These are phyloP conservation scores for Nomada flava DNA, from an alignment of 2,888 invertebrate species.

Conservation along the genomic window DNA sequence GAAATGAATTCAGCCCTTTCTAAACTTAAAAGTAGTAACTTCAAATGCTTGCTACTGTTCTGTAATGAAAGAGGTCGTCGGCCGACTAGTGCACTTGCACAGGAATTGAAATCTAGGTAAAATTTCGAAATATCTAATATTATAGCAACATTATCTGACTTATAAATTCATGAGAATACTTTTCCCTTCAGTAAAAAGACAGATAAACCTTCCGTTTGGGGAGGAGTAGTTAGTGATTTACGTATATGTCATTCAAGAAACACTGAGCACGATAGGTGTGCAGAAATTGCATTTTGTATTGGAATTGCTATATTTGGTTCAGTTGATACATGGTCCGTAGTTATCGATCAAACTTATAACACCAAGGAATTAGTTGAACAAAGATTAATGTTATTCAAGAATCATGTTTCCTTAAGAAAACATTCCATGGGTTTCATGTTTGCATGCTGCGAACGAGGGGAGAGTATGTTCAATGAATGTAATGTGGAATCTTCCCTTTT, in stretches of 20 bases:
- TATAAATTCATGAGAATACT: neutral
- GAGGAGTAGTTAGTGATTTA: slow-evolving; percentile 73
- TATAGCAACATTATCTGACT: neutral
- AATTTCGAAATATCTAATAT: neutral
- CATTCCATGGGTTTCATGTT: slow-evolving; percentile 80
- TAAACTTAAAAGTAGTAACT: slow-evolving; percentile 49
- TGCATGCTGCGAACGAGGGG: slow-evolving; percentile 77
- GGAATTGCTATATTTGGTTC: slow-evolving; percentile 74
- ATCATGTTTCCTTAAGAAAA: slow-evolving; percentile 74
- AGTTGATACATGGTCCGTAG: slow-evolving; percentile 78
- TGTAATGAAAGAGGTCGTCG: slow-evolving; percentile 42
- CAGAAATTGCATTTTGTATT: slow-evolving; percentile 55
- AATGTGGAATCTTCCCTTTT: slow-evolving; percentile 78
- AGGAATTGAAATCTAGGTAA: slow-evolving; percentile 59
- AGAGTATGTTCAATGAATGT: slow-evolving; percentile 60
- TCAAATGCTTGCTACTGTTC: slow-evolving; percentile 74
- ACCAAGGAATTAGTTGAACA: slow-evolving; percentile 68
- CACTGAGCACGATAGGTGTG: neutral
- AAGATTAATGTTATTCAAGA: slow-evolving; percentile 70
- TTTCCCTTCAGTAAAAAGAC: slow-evolving; percentile 13
- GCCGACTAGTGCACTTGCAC: slow-evolving; percentile 41
- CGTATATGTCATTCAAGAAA: slow-evolving; percentile 63
- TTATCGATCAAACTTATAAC: slow-evolving; percentile 66
- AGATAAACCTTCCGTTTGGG: slow-evolving; percentile 69
- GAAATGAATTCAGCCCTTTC: slow-evolving; percentile 14